Conservation (phyloP, 1,140 invertebrate genomes). For the Acromyrmex charruanus region DNA sequence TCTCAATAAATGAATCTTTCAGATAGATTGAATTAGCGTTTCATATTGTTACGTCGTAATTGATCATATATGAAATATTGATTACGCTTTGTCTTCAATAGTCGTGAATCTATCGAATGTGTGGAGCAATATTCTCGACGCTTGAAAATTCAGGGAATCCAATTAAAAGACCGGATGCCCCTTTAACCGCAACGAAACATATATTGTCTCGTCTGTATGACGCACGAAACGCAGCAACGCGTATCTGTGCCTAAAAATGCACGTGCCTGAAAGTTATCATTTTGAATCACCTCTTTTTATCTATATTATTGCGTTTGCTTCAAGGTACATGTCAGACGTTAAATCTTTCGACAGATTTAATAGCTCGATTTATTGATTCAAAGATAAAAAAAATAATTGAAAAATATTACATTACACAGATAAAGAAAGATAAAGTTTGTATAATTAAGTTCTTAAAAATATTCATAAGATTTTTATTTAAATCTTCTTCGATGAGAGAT, state of each 20-base stretch:
- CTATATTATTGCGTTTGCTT: neutral
- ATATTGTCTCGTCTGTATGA: constrained; percentile 22
- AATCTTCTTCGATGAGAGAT: neutral
- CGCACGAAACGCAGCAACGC: neutral
- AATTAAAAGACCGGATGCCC: constrained; percentile 48
- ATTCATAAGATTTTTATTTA: neutral
- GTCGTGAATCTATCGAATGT: neutral
- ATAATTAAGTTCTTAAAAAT: neutral
- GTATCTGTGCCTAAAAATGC: neutral
- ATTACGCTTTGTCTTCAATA: constrained; percentile 18
- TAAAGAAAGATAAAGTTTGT: neutral
- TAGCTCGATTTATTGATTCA: neutral
- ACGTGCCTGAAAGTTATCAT: neutral
- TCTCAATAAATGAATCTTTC: constrained; percentile 13
- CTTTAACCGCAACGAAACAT: constrained; percentile 59
- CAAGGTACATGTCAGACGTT: neutral
- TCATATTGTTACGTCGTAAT: neutral
- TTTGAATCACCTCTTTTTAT: constrained; percentile 9
- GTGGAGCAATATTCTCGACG: constrained; percentile 64
- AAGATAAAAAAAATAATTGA: constrained; percentile 2
- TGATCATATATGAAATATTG: constrained; percentile 6
- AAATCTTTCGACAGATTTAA: neutral
- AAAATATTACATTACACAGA: neutral
- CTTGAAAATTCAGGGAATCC: constrained; percentile 74
- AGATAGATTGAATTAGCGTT: neutral